Evolutionary conservation across 2,888 invertebrate genomes (phyloP).

Genomic region (Prenolepis imparis): DNA sequence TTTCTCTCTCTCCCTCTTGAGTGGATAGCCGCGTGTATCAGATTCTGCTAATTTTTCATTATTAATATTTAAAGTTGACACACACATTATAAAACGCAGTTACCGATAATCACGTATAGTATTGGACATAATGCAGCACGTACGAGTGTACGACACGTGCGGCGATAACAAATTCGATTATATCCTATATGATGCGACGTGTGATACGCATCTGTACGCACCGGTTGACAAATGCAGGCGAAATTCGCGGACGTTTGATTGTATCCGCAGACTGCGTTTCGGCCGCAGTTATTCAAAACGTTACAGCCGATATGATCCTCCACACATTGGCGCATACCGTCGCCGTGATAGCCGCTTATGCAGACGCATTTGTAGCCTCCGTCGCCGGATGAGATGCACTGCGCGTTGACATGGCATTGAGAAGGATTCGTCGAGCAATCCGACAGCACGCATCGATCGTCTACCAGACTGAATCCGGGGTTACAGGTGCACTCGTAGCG

Average conservation of each 20-base stretch:
- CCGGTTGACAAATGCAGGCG: constrained; percentile 82
- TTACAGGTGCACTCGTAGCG: constrained; percentile 93
- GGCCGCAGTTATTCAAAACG: constrained; percentile 92
- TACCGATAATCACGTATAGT: not conserved
- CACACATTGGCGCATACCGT: constrained; percentile 83
- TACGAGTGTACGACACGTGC: not conserved
- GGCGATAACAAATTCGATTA: not conserved
- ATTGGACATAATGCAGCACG: constrained; percentile 6
- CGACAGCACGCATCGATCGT: constrained; percentile 80
- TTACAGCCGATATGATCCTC: constrained; percentile 89
- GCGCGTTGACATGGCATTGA: constrained; percentile 88
- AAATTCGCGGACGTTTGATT: constrained; percentile 82
- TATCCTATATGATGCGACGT: not conserved
- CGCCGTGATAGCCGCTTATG: constrained; percentile 87
- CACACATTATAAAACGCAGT: too few species aligned
- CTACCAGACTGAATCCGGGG: constrained; percentile 89
- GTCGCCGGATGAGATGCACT: constrained; percentile 84
- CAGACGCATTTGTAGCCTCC: constrained; percentile 90
- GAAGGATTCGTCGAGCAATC: constrained; percentile 84
- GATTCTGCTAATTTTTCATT: not conserved
- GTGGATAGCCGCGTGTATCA: not conserved
- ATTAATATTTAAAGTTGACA: not conserved
- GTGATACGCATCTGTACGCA: constrained; percentile 67
- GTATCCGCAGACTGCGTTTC: constrained; percentile 91
- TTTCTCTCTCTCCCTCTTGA: not conserved